A percentile compares a stretch with the other conserved stretches of the same genome.
Evolutionary conservation across 2,113 vertebrate species (phyloP).

Genomic region (Anhinga anhinga): DNA sequence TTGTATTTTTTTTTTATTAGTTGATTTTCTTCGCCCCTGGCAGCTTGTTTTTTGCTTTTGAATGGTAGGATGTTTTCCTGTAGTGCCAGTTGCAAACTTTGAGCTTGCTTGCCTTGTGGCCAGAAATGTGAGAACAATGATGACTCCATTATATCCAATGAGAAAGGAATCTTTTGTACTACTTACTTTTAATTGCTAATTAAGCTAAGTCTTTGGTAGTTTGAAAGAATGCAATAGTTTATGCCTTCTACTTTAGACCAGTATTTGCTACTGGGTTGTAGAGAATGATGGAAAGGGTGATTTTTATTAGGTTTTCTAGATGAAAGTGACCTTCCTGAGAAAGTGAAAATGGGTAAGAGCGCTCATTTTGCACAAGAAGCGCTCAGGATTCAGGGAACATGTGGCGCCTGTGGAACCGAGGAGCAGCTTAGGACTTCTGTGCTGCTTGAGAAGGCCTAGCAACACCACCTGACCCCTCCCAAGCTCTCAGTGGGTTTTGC

Average conservation of each 20-base stretch:
- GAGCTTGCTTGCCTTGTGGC: not conserved
- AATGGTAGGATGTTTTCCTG: constrained; percentile 23
- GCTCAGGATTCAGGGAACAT: not conserved
- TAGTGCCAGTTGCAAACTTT: constrained; percentile 20
- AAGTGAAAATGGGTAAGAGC: not conserved
- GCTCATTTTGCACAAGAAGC: not conserved
- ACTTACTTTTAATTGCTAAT: constrained; percentile 52
- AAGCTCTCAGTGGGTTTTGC: not conserved
- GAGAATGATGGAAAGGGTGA: not conserved
- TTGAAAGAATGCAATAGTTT: constrained; percentile 4
- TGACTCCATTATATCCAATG: constrained; percentile 1
- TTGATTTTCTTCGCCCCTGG: not conserved
- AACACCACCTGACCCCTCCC: not conserved
- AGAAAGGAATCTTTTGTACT: constrained; percentile 48
- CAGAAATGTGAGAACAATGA: constrained; percentile 31
- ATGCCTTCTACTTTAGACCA: not conserved
- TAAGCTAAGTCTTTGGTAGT: not conserved
- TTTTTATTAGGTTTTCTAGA: not conserved
- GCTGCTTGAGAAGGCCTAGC: not conserved
- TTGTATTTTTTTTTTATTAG: not conserved
- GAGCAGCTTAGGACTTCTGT: not conserved
- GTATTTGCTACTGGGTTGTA: not conserved
- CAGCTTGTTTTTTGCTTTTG: not conserved
- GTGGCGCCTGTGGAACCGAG: not conserved
- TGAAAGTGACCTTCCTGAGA: not conserved